phyloP scores from a whole-genome alignment of 2,888 invertebrate species.

The Drosophila buzzatii region DNA sequence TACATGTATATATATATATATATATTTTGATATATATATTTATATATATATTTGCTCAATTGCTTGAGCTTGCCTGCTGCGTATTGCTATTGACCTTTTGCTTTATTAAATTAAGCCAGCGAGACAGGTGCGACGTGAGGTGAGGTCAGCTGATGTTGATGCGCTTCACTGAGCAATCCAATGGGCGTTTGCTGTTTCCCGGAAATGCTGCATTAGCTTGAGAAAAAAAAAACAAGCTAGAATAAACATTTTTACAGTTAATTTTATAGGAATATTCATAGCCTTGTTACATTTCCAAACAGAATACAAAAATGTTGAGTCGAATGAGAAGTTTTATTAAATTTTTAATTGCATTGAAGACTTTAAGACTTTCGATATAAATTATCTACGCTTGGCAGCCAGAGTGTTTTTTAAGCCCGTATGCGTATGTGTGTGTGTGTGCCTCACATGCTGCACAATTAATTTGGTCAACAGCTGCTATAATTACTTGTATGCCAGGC shows the following conservation, averaged over 20 bases:
- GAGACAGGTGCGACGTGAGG: background rate
- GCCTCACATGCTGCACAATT: constrained; percentile 54
- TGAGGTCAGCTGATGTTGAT: background rate
- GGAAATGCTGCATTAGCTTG: background rate
- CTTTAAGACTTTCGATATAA: background rate
- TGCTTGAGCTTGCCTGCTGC: constrained; percentile 33
- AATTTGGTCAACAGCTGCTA: constrained; percentile 72
- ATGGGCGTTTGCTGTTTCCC: background rate
- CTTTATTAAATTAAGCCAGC: constrained; percentile 47
- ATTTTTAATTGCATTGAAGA: background rate
- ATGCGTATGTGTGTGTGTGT: constrained; percentile 3
- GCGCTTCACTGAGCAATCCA: background rate
- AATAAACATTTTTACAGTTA: background rate
- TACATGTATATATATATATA: background rate
- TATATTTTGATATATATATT: background rate
- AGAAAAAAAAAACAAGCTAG: background rate
- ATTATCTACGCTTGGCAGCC: background rate
- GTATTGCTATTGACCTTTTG: constrained; percentile 54
- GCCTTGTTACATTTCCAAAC: background rate
- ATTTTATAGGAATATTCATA: background rate
- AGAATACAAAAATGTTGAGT: background rate
- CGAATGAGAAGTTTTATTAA: background rate
- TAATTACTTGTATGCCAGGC: constrained; percentile 63
- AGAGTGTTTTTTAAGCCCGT: background rate
- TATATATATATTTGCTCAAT: constrained; percentile 16